Evolutionary conservation across 2,888 invertebrate genomes (phyloP), one percentile per base, ranked within the genome.

Genomic region (Synanthedon vespiformis): DNA sequence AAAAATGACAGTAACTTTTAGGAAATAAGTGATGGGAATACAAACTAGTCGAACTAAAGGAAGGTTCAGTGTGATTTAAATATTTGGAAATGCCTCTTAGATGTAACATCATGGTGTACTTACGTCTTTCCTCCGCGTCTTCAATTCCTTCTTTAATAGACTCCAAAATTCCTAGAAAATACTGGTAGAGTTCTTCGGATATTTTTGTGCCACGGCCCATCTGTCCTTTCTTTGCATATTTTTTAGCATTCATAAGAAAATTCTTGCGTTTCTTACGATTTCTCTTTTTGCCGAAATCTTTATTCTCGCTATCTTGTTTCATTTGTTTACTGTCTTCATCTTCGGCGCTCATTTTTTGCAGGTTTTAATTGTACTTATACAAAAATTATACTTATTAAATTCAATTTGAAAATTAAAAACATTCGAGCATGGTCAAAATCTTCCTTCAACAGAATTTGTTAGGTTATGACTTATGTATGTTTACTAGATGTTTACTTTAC

Each of bases 151-250:
- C 89, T 57, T 91, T 90, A 70, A 92, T 91, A 0, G 90, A 84
- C 66, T 94, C 94, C 65, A 94, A 80, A 56, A 94, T 92, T 48
- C 91, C 90, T 6, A 95, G 89, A 68, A 94, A 94, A 72, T 95
- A 95, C 61, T 91, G 90, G 63, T 93, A 95, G 4, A 92, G 89
- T 56, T 94, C 94, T 5, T 91, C 89, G 40, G 93, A 90, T 51
- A 95, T 89, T 62, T 92, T 88, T 0, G 89, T 89, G 0, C 94
- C 94, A 48, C 92, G 89, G 0, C 94, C 94, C 74, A 89, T 91
- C 64, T 89, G 90, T 0, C 94, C 94, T 61, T 91, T 90, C 61
- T 93, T 93, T 0, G 89, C 93, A 70, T 93, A 93, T 65, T 93
- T 94, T 67, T 92, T 92, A 0, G 93, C 93, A 74, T 93, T 94